Conservation (phyloP, 1,140 invertebrate genomes). For the Diachasmimorpha longicaudata region DNA sequence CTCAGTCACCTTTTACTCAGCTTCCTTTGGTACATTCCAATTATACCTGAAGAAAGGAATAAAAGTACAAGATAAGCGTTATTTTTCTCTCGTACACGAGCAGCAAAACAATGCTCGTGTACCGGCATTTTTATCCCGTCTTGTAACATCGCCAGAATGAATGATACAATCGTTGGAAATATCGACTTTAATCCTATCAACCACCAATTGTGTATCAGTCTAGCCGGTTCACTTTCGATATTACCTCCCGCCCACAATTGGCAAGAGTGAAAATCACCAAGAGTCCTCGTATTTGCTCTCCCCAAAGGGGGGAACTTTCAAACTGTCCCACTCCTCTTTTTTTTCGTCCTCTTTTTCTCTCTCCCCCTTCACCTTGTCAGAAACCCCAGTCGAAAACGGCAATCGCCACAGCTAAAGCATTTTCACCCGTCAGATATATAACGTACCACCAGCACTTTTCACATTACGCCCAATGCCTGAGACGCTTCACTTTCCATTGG, state of each 20-base stretch:
- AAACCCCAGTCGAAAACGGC: background rate
- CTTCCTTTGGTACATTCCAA: background rate
- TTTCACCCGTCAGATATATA: constrained; percentile 31
- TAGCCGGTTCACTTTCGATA: constrained; percentile 29
- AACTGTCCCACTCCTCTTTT: constrained; percentile 40
- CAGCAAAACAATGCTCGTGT: background rate
- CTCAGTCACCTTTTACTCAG: no score
- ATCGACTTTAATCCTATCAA: background rate
- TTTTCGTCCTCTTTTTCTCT: constrained; percentile 13
- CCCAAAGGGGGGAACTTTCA: constrained; percentile 37
- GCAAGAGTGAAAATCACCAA: constrained; percentile 30
- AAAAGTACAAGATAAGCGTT: no score
- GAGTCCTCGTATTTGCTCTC: background rate
- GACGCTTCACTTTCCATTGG: constrained; percentile 15
- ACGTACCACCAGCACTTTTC: constrained; percentile 25
- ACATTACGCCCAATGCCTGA: constrained; percentile 19
- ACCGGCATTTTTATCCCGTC: background rate
- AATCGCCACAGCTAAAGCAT: constrained; percentile 18
- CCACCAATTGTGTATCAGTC: background rate
- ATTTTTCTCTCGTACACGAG: no score
- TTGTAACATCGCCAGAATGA: no score
- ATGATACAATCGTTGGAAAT: background rate
- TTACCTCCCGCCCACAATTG: constrained; percentile 25
- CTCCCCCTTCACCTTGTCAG: background rate
- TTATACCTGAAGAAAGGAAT: no score